Base-by-base conservation (phyloP, 37 sponge, comb jelly and placozoan species). In the Dysidea cf. avara region DNA sequence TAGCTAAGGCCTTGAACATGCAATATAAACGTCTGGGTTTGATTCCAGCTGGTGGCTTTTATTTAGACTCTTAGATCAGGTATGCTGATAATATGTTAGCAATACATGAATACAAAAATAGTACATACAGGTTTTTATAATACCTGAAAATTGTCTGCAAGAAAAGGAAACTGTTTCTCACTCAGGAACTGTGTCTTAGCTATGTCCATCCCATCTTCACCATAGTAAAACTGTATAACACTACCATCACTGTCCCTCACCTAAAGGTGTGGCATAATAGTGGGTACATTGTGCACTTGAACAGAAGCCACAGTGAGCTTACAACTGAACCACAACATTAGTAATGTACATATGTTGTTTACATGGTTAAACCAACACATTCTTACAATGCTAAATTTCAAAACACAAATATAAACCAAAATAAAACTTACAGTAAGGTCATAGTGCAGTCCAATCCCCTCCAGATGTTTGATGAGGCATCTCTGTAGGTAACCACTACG, bases 401-500 rank as follows among this genome's bases (percentile, higher is more conserved):
- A 13, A 50, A 50, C 17, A 13, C 20, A 58, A n/a, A n/a, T 22
- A 58, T 11, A 58, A 11, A 11, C 25, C n/a, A n/a, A n/a, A n/a
- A n/a, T n/a, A n/a, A 9, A n/a, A 56, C 86, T 47, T 65, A 94
- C 99, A 54, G 95, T 94, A 17, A 86, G 83, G 65, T 97, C 99
- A 68, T 97, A 97, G 25, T 61, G 25, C 3, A 91, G 84, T 70
- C 75, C 69, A 18, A 97, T 57, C 1, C 95, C 95, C 77, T 97
- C 99, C 53, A 97, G 71, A 61, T 97, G 99, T 71, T 97, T 97
- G 52, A 97, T 87, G 54, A 97, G 84, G 39, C 99, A 97, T 26
- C 99, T 38, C 87, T 97, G 99, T 1, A 97, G 77, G 75, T 97
- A 97, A 17, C 99, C 99, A 79, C 95, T 94, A 28, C 99, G 87